These are phyloP conservation scores for Orthosia incerta DNA, from an alignment of 2,888 invertebrate genomes.

Conservation along the genomic window DNA sequence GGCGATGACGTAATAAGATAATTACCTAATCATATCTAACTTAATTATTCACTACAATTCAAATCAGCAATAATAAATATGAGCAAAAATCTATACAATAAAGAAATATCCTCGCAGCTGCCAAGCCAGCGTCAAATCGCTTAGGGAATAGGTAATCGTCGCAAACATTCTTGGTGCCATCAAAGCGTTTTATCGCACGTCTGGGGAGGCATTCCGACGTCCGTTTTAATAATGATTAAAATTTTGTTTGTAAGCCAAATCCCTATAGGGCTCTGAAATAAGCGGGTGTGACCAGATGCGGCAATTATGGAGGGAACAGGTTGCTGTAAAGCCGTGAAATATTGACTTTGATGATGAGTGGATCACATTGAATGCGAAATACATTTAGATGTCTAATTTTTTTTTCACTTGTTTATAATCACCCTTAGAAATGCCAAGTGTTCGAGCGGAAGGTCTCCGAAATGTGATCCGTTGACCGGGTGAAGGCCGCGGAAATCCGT, in stretches of 20 bases:
- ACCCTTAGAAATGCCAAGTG: neutral
- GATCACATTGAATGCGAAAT: too few species aligned
- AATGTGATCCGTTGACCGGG: too few species aligned
- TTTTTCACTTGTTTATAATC: neutral
- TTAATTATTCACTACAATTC: conserved; percentile 10
- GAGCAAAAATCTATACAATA: conserved; percentile 43
- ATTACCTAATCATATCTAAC: neutral
- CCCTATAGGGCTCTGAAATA: conserved; percentile 59
- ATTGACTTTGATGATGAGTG: conserved; percentile 6
- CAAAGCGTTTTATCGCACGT: conserved; percentile 68
- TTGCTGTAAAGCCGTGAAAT: neutral
- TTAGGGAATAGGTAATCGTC: conserved; percentile 65
- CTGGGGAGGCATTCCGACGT: conserved; percentile 60
- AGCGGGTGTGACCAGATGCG: conserved; percentile 51
- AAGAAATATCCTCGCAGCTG: conserved; percentile 44
- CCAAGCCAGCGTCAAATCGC: conserved; percentile 48
- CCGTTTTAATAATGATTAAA: conserved; percentile 69
- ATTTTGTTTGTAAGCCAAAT: conserved; percentile 64
- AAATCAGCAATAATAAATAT: conserved; percentile 41
- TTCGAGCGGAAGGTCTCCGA: neutral
- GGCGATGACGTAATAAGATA: neutral
- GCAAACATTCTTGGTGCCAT: conserved; percentile 63
- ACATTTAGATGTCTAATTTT: too few species aligned
- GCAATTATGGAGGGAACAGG: conserved; percentile 34
- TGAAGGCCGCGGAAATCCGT: too few species aligned